Evolutionary conservation across 64 coral and sea anemone species (phyloP).

Genomic region (Exaiptasia diaphana): DNA sequence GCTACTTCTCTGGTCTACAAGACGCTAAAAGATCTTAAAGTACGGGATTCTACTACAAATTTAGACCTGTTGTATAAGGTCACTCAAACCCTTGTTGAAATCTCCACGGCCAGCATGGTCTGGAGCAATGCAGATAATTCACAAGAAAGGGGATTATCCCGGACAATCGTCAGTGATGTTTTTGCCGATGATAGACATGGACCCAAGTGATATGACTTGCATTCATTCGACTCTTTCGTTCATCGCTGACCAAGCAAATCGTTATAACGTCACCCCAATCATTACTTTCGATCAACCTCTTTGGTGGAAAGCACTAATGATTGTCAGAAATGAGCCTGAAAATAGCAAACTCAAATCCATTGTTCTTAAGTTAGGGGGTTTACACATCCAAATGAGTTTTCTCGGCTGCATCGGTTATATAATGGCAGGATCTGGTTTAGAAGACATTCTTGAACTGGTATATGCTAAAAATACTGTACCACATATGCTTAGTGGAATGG

Average conservation of each 20-base stretch:
- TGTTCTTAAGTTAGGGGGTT: neutral
- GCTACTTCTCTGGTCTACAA: neutral
- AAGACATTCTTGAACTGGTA: no score
- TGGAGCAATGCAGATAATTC: neutral
- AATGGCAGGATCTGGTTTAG: neutral
- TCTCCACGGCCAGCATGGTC: neutral
- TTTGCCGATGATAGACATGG: constrained; percentile 5
- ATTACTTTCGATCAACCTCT: neutral
- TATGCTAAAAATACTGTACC: no score
- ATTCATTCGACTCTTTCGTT: neutral
- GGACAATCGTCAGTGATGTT: neutral
- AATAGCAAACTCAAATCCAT: neutral
- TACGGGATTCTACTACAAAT: neutral
- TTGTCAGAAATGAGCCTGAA: neutral
- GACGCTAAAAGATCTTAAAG: neutral
- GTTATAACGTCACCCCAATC: neutral
- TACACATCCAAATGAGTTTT: neutral
- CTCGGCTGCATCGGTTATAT: neutral
- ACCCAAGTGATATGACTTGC: neutral
- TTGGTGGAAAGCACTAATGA: neutral
- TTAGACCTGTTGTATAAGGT: neutral
- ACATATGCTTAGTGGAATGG: no score
- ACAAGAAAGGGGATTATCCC: neutral
- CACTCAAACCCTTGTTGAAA: neutral
- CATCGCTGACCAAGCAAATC: neutral